These are phyloP conservation scores for Neotragus pygmaeus DNA, from an alignment of 2,113 vertebrate species.

Conservation along the genomic window DNA sequence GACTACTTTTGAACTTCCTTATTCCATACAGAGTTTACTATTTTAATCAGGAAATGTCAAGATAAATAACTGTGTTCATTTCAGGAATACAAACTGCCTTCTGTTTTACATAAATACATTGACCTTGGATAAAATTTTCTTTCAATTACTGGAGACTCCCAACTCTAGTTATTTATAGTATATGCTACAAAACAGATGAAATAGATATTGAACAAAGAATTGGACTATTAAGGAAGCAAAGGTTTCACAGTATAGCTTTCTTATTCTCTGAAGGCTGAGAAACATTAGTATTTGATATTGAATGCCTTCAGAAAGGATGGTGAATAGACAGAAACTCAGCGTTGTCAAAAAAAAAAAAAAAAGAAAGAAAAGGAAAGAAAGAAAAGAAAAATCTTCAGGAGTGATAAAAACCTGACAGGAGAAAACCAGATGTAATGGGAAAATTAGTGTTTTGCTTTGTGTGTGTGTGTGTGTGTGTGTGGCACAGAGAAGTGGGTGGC, in stretches of 20 bases:
- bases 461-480: background rate
- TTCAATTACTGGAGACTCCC: conserved; percentile 76
- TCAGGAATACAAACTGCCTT: conserved; percentile 52
- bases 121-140: conserved; percentile 74
- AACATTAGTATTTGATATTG: conserved; percentile 9
- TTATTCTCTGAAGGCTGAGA: background rate
- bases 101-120: conserved; percentile 74
- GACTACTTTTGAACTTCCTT: conserved; percentile 23
- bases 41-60: conserved; percentile 36
- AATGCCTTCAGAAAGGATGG: conserved; percentile 52
- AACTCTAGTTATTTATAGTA: conserved; percentile 68
- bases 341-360: background rate
- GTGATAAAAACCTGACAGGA: conserved; percentile 8
- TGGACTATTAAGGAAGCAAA: conserved; percentile 62
- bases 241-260: conserved; percentile 62
- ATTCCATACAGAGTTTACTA: conserved; percentile 48
- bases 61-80: conserved; percentile 57
- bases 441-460: background rate
- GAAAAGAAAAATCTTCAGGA: background rate
- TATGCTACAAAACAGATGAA: conserved; percentile 62
- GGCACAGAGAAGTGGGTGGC: background rate
- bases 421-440: background rate
- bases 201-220: conserved; percentile 49
- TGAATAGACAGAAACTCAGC: background rate
- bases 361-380: no score